These are phyloP conservation scores for Leucoraja erinaceus DNA, from an alignment of 2,113 vertebrate genomes.

Conservation along the genomic window DNA sequence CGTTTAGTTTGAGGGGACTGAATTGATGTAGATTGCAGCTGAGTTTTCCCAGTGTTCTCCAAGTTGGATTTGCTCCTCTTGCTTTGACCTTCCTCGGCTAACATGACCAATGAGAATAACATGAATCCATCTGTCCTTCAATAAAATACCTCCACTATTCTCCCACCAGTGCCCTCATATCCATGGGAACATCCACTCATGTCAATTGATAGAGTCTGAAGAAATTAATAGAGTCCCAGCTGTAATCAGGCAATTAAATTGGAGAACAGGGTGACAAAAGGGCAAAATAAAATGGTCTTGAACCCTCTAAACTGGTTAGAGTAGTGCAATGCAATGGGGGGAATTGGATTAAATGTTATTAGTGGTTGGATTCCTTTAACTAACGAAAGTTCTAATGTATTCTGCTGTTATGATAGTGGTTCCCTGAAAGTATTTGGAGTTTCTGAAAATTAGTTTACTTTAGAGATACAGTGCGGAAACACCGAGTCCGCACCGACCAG, in stretches of 20 bases:
- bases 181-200: no score
- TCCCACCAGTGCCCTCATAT: not conserved
- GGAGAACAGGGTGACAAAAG: not conserved
- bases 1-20: not conserved
- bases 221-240: no score
- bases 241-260: not conserved
- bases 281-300: not conserved
- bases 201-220: no score
- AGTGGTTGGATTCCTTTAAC: not conserved
- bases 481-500: no score
- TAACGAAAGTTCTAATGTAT: not conserved
- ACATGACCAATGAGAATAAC: no score
- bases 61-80: not conserved
- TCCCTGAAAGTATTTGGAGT: not conserved
- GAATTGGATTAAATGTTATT: not conserved
- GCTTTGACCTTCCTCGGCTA: not conserved
- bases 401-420: no score
- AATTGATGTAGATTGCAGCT: no score
- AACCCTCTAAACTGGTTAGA: not conserved
- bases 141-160: not conserved
- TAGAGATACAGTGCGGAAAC: no score
- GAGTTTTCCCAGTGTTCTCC: no score
- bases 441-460: no score
- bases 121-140: not conserved
- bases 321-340: not conserved